These are phyloP conservation scores for Probaryconus sp. DNA, from an alignment of 1,140 invertebrate genomes.

Conservation along the genomic window DNA sequence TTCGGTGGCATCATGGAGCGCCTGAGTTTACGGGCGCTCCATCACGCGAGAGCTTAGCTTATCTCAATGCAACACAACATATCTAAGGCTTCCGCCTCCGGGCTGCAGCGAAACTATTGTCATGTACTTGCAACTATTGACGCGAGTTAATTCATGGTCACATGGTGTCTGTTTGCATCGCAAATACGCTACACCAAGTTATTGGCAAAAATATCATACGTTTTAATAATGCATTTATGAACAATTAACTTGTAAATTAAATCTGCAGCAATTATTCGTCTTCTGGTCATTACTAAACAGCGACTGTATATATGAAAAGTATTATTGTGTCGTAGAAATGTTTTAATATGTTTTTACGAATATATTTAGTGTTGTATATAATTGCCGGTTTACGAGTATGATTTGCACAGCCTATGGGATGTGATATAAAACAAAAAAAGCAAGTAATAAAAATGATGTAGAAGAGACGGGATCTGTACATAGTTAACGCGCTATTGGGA, in stretches of 20 bases:
- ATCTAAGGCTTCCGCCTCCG: conserved; percentile 73
- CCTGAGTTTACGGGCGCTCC: conserved; percentile 75
- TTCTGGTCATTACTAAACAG: no score
- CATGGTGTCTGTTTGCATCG: conserved; percentile 46
- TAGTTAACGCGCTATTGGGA: conserved; percentile 63
- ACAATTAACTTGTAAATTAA: no score
- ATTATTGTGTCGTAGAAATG: background rate
- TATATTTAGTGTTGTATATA: conserved; percentile 10
- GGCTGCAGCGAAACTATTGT: conserved; percentile 66
- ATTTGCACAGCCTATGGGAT: conserved; percentile 1
- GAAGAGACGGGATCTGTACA: conserved; percentile 47
- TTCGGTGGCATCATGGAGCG: conserved; percentile 70
- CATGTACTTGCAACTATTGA: conserved; percentile 60
- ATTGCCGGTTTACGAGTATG: conserved; percentile 54
- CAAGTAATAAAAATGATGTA: conserved; percentile 49
- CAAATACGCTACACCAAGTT: conserved; percentile 8
- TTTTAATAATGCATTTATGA: conserved; percentile 29
- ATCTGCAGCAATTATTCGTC: no score
- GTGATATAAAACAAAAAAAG: conserved; percentile 53
- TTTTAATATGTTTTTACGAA: no score
- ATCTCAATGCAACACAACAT: conserved; percentile 75
- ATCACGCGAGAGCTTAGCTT: conserved; percentile 75
- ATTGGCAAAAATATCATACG: conserved; percentile 22
- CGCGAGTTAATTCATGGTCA: conserved; percentile 66
- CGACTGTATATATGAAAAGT: no score